Conservation (phyloP, 2,888 invertebrate species). For the Rhopalosiphum nymphaeae region DNA sequence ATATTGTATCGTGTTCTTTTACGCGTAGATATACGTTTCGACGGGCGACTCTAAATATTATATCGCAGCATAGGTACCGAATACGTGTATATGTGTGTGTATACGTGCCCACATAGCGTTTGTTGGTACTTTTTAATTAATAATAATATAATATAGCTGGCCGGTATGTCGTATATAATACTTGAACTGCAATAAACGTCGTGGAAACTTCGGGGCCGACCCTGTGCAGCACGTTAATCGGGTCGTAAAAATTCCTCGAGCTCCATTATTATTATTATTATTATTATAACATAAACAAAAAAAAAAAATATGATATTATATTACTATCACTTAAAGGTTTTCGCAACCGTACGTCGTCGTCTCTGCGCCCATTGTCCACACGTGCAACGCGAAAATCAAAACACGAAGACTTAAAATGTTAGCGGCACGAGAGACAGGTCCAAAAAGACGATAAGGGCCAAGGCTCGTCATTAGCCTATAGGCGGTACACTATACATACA, state of each 20-base stretch:
- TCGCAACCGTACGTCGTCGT: neutral
- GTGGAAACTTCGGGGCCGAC: conserved; percentile 16
- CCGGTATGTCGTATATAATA: conserved; percentile 5
- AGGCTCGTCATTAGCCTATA: neutral
- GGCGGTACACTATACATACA: neutral
- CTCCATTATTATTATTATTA: neutral
- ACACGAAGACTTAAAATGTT: neutral
- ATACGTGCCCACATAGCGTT: neutral
- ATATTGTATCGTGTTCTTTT: neutral
- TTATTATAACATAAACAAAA: conserved; percentile 1
- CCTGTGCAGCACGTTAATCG: conserved; percentile 12
- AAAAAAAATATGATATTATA: neutral
- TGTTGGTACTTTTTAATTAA: conserved; percentile 44
- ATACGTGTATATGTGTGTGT: neutral
- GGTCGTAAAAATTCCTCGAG: conserved; percentile 50
- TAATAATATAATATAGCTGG: conserved; percentile 47
- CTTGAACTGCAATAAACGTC: conserved; percentile 46
- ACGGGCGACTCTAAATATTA: neutral
- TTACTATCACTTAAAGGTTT: neutral
- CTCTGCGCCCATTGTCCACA: neutral
- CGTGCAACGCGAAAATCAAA: neutral
- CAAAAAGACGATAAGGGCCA: neutral
- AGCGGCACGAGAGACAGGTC: neutral
- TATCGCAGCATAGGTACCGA: neutral
- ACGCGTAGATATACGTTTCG: neutral